These are phyloP conservation scores for Cervus canadensis DNA, from an alignment of 2,113 vertebrate genomes.

Conservation along the genomic window DNA sequence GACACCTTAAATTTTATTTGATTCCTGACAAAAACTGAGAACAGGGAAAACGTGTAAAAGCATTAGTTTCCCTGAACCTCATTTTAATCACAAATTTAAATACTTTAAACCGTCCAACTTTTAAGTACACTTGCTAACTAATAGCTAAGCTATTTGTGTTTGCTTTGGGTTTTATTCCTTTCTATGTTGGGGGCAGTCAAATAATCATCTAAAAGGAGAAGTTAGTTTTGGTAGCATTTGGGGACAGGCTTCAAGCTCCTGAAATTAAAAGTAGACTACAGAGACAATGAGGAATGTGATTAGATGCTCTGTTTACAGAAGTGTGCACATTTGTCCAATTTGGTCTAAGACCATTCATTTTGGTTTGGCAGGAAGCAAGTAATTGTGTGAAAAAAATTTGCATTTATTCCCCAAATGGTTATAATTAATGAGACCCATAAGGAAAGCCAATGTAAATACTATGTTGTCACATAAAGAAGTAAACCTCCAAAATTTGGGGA, in stretches of 20 bases:
- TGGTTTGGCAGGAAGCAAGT: not conserved
- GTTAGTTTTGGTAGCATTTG: not conserved
- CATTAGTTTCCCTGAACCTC: not conserved
- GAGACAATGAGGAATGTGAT: not conserved
- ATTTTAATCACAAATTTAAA: not conserved
- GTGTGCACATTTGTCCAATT: constrained; percentile 42
- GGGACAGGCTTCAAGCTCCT: not conserved
- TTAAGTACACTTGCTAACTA: not conserved
- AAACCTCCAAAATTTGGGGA: not conserved
- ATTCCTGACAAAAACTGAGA: not conserved
- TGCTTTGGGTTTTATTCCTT: not conserved
- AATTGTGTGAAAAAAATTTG: not conserved
- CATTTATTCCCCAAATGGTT: constrained; percentile 5
- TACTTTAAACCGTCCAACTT: not conserved
- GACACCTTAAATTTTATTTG: not conserved
- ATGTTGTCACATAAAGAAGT: not conserved
- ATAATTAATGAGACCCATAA: not conserved
- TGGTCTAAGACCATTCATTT: constrained; percentile 11
- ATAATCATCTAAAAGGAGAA: not conserved
- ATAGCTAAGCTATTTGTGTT: not conserved
- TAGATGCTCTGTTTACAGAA: constrained; percentile 12
- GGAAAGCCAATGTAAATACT: not conserved
- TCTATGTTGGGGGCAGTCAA: not conserved
- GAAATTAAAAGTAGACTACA: constrained; percentile 17
- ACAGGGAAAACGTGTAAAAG: not conserved